Base-by-base conservation (phyloP, 2,888 invertebrate genomes). In the Uropetala carovei region DNA sequence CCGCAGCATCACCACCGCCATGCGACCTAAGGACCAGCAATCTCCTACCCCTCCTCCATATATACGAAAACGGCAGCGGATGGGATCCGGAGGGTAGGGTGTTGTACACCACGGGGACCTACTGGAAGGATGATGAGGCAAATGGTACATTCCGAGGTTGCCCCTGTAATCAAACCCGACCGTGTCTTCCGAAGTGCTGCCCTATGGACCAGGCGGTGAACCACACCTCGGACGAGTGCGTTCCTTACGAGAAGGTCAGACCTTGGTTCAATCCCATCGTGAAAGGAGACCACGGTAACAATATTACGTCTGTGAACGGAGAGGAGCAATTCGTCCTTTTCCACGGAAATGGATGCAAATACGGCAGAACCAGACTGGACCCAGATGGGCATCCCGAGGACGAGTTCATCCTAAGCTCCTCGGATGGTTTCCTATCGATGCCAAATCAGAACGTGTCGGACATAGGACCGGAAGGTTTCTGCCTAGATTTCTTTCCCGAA, bases 101-200 rank as follows among this genome's bases (percentile, higher is more conserved):
- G 0, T 10, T n/a, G 5, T 59, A 86, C 60, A 14, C 86, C 5
- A 1, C 43, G 30, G 56, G 56, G 13, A 64, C 64, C 0, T 68
- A 68, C 59, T 75, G 75, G 75, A 75, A 75, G 16, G 27, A 75
- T 27, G 27, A 75, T 10, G 27, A 27, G 11, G 9, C 14, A 3
- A 8, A 18, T 18, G n/a, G 64, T 0, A 43, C 43, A 1, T 18
- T 43, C 64, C 8, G n/a, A 30, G 89, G 30, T 0, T 89, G 89
- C 11, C 89, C 68, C 0, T 89, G 89, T 13, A 43, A 64, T 4
- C 16, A 14, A 2, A 64, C 14, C 0, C 64, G 89, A 11, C 89
- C 89, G 13, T 89, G 89, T n/a, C 89, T 89, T 43, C 59, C 60
- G 14, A 89, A 89, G 43, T 89, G 89, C 68, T 89, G 89, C n/a